phyloP scores from a whole-genome alignment of 1,140 invertebrate species.

The Rhopalosiphum padi region DNA sequence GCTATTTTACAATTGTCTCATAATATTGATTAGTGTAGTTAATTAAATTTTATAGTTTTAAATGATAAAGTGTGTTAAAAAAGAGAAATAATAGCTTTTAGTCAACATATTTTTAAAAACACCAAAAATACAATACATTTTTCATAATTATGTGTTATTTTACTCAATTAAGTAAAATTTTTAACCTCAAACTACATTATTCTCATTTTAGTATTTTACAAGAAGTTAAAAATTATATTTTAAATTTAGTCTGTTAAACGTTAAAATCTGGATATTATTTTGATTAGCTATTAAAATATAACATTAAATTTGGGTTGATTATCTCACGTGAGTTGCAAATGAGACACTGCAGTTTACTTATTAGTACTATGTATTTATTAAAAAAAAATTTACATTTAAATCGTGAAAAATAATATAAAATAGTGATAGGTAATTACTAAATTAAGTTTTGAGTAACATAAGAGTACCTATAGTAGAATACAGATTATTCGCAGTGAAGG shows the following conservation, averaged over 20 bases:
- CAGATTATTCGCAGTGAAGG: background rate
- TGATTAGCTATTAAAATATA: background rate
- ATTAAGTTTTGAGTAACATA: too few relatives aligned
- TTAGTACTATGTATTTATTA: too few relatives aligned
- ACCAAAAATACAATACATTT: background rate
- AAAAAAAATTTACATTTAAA: too few relatives aligned
- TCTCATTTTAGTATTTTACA: background rate
- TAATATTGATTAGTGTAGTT: background rate
- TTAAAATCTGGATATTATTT: background rate
- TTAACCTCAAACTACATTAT: background rate
- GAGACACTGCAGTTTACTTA: too few relatives aligned
- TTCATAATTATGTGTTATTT: background rate
- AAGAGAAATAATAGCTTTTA: background rate
- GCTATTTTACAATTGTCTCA: background rate
- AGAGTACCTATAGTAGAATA: background rate
- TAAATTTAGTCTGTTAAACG: background rate
- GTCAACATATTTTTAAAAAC: background rate
- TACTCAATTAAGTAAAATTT: background rate
- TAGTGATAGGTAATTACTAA: too few relatives aligned
- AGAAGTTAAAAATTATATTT: background rate
- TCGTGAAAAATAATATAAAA: too few relatives aligned
- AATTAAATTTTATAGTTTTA: background rate
- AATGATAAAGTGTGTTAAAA: background rate
- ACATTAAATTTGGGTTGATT: too few relatives aligned
- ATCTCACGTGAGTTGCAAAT: too few relatives aligned